phyloP scores from a whole-genome alignment of 2,888 invertebrate genomes.

The Andricus curvator region DNA sequence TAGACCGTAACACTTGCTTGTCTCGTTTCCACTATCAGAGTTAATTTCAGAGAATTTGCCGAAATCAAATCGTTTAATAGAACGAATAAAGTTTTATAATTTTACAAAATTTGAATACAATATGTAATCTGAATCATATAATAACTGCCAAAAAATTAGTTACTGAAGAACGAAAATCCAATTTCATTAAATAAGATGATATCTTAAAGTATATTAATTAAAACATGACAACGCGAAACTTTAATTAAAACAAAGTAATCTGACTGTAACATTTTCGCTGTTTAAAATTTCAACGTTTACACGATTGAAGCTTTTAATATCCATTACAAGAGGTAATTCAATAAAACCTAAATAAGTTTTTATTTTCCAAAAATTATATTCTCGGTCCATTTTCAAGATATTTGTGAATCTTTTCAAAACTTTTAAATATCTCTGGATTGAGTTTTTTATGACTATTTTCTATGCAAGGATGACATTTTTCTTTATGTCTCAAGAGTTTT shows the following conservation, averaged over 20 bases:
- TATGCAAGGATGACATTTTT: slow-evolving; percentile 12
- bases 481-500: neutral
- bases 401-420: too few relatives aligned
- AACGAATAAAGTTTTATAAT: neutral
- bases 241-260: neutral
- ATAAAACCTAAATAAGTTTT: too few relatives aligned
- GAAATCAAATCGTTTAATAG: neutral
- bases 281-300: neutral
- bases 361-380: too few relatives aligned
- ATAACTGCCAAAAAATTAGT: neutral
- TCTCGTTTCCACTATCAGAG: neutral
- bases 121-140: too few relatives aligned
- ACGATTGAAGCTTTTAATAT: neutral
- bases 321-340: neutral
- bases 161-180: neutral
- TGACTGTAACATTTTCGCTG: too few relatives aligned
- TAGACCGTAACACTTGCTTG: neutral
- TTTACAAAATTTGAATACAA: neutral
- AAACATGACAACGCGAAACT: neutral
- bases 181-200: neutral
- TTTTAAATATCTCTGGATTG: too few relatives aligned
- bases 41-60: neutral
- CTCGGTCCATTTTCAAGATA: too few relatives aligned
- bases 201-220: neutral
- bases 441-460: neutral